phyloP scores from a whole-genome alignment of 1,140 invertebrate species.

The Drosophila sp. region DNA sequence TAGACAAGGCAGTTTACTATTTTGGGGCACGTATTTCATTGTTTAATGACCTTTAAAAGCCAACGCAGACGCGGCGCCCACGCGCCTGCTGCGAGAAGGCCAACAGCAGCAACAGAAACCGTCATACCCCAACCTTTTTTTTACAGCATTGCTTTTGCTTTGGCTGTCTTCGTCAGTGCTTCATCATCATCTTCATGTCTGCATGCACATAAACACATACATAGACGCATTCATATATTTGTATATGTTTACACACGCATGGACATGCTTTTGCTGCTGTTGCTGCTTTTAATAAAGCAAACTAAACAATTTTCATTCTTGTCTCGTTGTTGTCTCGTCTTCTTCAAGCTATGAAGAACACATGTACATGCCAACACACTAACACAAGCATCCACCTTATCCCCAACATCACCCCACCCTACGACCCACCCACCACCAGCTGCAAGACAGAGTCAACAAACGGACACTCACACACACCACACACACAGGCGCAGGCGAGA shows the following conservation, averaged over 20 bases:
- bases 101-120: conserved; percentile 49
- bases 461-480: conserved; percentile 64
- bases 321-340: conserved; percentile 78
- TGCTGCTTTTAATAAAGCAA: conserved; percentile 81
- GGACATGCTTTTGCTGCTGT: conserved; percentile 51
- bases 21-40: conserved; percentile 72
- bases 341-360: conserved; percentile 53
- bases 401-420: conserved; percentile 30
- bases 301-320: conserved; percentile 83
- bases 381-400: conserved; percentile 35
- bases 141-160: conserved; percentile 52
- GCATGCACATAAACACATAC: conserved; percentile 12
- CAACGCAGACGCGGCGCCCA: conserved; percentile 69
- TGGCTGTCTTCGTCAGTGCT: conserved; percentile 54
- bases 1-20: conserved; percentile 51
- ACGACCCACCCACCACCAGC: conserved; percentile 32
- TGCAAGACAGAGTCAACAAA: conserved; percentile 74
- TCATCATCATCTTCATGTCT: conserved; percentile 66
- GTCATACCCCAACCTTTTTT: conserved; percentile 46
- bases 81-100: conserved; percentile 58
- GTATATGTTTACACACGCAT: conserved; percentile 52
- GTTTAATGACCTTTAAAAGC: conserved; percentile 82
- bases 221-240: conserved; percentile 33
- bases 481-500: conserved; percentile 12
- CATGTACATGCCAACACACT: conserved; percentile 38